A percentile compares a stretch with the other conserved stretches of the same genome.
Evolutionary conservation across 2,888 invertebrate genomes (phyloP).

Genomic region (Lasioglossum villosulum): DNA sequence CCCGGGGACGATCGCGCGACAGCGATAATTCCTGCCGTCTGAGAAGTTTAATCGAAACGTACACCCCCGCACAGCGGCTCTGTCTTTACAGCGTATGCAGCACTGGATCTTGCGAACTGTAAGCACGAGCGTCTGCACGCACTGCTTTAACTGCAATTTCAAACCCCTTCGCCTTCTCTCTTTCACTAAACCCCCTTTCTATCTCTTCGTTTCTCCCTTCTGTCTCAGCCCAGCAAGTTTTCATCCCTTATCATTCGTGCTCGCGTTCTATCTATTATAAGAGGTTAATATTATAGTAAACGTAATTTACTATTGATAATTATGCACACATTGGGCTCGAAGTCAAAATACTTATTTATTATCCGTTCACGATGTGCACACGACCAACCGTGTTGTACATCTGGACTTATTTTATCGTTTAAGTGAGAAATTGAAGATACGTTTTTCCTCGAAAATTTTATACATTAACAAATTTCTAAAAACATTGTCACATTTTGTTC

Average conservation of each 20-base stretch:
- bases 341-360: too few relatives aligned
- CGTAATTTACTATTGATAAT: background rate
- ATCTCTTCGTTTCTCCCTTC: background rate
- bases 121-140: slow-evolving; percentile 45
- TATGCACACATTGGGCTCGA: background rate
- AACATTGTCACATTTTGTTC: too few relatives aligned
- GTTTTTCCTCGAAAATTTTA: too few relatives aligned
- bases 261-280: slow-evolving; percentile 32
- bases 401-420: too few relatives aligned
- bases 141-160: slow-evolving; percentile 57
- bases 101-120: slow-evolving; percentile 31
- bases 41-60: slow-evolving; percentile 76
- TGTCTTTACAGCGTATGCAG: slow-evolving; percentile 54
- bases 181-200: background rate
- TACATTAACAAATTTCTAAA: too few relatives aligned
- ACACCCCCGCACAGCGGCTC: slow-evolving; percentile 49
- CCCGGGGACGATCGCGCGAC: slow-evolving; percentile 70
- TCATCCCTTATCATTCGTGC: background rate
- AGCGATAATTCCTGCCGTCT: slow-evolving; percentile 74
- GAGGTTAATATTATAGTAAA: background rate
- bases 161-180: background rate
- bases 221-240: background rate
- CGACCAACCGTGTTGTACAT: too few relatives aligned
- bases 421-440: too few relatives aligned
- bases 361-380: too few relatives aligned